Percentiles rank a stretch among this genome's conserved stretches.
These are phyloP conservation scores for Sterna hirundo DNA, from an alignment of 2,113 vertebrate genomes.

Conservation along the genomic window DNA sequence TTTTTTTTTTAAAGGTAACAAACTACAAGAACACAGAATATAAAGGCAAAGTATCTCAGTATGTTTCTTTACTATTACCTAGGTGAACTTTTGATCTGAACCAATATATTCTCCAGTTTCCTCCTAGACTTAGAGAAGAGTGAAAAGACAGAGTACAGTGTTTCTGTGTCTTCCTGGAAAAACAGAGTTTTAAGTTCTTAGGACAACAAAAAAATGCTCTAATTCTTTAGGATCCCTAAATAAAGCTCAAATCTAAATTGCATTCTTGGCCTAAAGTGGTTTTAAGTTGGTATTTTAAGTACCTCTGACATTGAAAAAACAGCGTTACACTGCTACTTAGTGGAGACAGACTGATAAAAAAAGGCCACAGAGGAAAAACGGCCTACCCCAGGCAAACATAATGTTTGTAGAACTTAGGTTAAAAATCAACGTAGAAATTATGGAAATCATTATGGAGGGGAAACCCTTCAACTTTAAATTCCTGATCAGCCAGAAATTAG, in stretches of 20 bases:
- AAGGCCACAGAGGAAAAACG: neutral
- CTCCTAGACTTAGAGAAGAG: neutral
- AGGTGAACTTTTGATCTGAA: neutral
- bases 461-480: neutral
- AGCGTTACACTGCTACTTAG: neutral
- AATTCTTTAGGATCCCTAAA: neutral
- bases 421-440: neutral
- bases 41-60: neutral
- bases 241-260: neutral
- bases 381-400: neutral
- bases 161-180: neutral
- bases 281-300: neutral
- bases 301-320: neutral
- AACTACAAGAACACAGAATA: neutral
- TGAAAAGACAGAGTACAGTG: neutral
- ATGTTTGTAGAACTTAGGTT: neutral
- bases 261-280: neutral
- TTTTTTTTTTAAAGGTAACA: neutral
- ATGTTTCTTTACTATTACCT: neutral
- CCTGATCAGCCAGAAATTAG: neutral
- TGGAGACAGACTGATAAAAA: neutral
- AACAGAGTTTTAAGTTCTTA: neutral
- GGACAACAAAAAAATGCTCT: neutral
- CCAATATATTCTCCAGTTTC: neutral
- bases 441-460: neutral